Evolutionary conservation across 2,113 vertebrate species (phyloP), one percentile per base, ranked within the genome.

Genomic region (Grus americana): DNA sequence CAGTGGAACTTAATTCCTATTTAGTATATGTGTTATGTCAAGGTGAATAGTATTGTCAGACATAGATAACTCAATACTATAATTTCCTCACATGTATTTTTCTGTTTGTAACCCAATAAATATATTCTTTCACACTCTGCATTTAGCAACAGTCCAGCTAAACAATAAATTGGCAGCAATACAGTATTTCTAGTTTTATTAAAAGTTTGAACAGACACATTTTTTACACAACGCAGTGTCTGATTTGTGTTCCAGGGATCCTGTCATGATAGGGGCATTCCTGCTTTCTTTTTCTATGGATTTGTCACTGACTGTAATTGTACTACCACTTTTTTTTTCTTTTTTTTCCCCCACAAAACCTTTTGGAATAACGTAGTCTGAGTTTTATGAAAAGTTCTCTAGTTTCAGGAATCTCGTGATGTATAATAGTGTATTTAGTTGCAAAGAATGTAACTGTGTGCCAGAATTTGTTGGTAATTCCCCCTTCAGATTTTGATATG

Each of bases 401-500:
- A 50, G 65, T 94, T 96, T 93, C 80, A 94, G 68, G 22, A 82
- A 87, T 84, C 57, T 88, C 26, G 30, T 84, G 11, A 42, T 81
- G 12, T 75, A 26, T 84, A 92, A 72, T 68, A 70, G 27, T 47
- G 55, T 83, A 71, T 89, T 92, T 83, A 71, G 86, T 92, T 88
- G 9, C 68, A 92, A 96, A 89, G 7, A 87, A 72, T 89, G 76
- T 79, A 50, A 62, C 78, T 44, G 4, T 84, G 68, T 86, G 61
- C 86, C 92, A 96, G 73, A 86, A 84, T 85, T 81, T 85, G 36
- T 92, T 92, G 66, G 76, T 89, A 92, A 87, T 91, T 94, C 54
- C 44, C 34, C 49, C 65, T 86, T 75, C 74, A 61, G 38, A 17
- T 67, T 94, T 88, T 91, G 73, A 93, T 94, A 88, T 50, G 71